Conservation (phyloP, 2,888 invertebrate genomes). For the Hyposoter dolosus region DNA sequence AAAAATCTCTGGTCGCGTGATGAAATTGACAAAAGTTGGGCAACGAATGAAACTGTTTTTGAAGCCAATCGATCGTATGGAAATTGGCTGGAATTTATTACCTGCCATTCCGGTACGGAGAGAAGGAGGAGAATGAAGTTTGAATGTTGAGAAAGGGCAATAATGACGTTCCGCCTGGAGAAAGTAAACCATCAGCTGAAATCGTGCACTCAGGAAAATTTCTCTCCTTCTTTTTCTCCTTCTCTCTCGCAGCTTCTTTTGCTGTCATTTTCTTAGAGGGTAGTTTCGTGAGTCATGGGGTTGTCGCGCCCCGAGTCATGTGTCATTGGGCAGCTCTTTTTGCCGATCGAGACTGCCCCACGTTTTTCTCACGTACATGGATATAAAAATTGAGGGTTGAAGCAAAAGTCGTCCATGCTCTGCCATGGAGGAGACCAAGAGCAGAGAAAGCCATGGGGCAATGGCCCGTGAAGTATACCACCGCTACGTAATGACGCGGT, state of each 20-base stretch:
- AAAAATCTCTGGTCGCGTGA: neutral
- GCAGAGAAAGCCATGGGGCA: slow-evolving; percentile 78
- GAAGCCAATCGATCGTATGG: neutral
- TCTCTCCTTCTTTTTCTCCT: slow-evolving; percentile 19
- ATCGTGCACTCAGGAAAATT: slow-evolving; percentile 44
- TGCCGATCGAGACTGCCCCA: slow-evolving; percentile 78
- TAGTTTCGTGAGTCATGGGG: slow-evolving; percentile 60
- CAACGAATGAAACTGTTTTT: neutral
- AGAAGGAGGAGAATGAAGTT: neutral
- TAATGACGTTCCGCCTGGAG: slow-evolving; percentile 25
- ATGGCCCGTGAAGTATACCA: slow-evolving; percentile 84
- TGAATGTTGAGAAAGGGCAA: slow-evolving; percentile 2
- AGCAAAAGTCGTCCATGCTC: slow-evolving; percentile 67
- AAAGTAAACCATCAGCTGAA: slow-evolving; percentile 40
- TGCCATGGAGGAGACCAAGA: slow-evolving; percentile 72
- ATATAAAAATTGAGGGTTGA: slow-evolving; percentile 71
- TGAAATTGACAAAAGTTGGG: neutral
- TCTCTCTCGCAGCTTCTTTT: slow-evolving; percentile 15
- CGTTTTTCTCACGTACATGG: slow-evolving; percentile 59
- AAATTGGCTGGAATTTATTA: neutral
- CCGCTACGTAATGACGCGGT: slow-evolving; percentile 84
- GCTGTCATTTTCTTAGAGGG: slow-evolving; percentile 50
- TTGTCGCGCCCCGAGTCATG: slow-evolving; percentile 81
- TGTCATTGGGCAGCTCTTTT: slow-evolving; percentile 82
- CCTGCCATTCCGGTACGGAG: neutral